Percentiles rank a stretch among this genome's conserved stretches.
Evolutionary conservation across 2,113 vertebrate genomes (phyloP).

Genomic region (Pogona vitticeps): DNA sequence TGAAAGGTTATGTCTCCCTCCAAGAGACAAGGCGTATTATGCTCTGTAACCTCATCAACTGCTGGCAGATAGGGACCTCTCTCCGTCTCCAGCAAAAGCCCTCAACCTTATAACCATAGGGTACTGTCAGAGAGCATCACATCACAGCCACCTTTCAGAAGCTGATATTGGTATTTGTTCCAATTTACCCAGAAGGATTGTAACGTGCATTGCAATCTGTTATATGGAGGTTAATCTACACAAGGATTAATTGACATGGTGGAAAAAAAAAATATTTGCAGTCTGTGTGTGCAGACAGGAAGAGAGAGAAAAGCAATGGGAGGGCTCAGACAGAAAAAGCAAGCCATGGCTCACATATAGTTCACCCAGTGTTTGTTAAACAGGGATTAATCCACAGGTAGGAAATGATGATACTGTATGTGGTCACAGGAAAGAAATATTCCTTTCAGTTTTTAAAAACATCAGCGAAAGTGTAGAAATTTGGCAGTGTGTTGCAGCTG

Average conservation of each 20-base stretch:
- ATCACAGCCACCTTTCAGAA: accelerated
- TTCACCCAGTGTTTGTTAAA: neutral
- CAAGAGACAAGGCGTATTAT: neutral
- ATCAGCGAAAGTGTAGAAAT: neutral
- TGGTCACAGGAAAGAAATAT: neutral
- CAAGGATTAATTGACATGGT: neutral
- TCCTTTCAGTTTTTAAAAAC: neutral
- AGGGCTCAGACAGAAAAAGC: neutral
- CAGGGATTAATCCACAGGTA: neutral
- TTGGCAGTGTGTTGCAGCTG: neutral
- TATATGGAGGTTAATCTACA: neutral
- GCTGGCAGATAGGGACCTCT: neutral
- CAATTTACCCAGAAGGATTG: neutral
- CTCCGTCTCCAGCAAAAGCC: accelerated
- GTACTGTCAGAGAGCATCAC: accelerated
- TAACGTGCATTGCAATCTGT: neutral
- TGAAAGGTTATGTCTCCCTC: neutral
- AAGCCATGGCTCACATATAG: neutral
- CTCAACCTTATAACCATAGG: neutral
- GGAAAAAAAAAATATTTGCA: neutral
- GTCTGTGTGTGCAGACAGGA: neutral
- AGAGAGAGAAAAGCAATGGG: neutral
- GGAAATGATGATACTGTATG: neutral
- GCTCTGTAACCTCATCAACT: neutral
- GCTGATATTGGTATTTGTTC: accelerated